Percentiles rank a stretch among this genome's conserved stretches.
Evolutionary conservation across 2,113 vertebrate species (phyloP).

Genomic region (Myodes glareolus): DNA sequence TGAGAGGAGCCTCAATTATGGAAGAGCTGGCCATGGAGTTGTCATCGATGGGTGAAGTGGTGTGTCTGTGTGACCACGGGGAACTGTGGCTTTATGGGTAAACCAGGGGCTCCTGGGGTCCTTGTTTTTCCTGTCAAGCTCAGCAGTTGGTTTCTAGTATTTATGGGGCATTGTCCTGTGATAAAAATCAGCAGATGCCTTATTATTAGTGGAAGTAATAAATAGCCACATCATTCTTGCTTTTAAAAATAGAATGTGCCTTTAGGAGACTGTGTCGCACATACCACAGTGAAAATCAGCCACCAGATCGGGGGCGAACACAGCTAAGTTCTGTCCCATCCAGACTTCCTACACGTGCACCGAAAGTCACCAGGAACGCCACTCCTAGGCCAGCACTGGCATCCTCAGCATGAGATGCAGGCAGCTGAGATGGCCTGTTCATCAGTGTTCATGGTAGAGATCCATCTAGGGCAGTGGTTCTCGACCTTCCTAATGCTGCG

Average conservation of each 20-base stretch:
- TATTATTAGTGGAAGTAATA: slow-evolving; percentile 19
- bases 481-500: background rate
- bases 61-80: background rate
- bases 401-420: background rate
- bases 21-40: background rate
- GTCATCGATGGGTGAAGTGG: background rate
- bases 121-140: background rate
- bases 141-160: background rate
- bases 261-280: background rate
- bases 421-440: background rate
- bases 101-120: background rate
- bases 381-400: background rate
- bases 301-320: background rate
- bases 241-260: slow-evolving; percentile 6
- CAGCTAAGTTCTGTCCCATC: background rate
- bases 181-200: background rate
- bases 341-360: background rate
- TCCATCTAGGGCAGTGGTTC: background rate
- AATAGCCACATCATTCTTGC: slow-evolving; percentile 2
- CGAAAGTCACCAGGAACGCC: background rate
- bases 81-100: background rate
- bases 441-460: rapidly evolving
- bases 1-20: background rate
- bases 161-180: background rate
- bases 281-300: background rate